Base-by-base conservation (phyloP, 2,888 invertebrate species). In the Pachycephus smyrnensis region DNA sequence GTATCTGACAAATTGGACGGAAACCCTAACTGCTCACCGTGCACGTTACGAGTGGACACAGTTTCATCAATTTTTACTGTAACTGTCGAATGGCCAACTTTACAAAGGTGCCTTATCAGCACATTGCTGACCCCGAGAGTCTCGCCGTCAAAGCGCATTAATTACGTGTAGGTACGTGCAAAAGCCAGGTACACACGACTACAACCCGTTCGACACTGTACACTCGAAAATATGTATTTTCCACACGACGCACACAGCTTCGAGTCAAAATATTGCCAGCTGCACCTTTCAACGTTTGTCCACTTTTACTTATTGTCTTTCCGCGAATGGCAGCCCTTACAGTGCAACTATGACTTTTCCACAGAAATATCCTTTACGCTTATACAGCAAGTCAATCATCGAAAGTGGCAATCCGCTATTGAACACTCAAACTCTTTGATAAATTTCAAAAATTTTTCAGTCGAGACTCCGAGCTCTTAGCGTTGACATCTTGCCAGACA, bases 1-100 rank as follows among this genome's bases (percentile, higher is more conserved):
- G 23, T 55, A 23, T 9, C 23, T 23, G 23, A 55, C 33, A 33
- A 23, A 23, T 23, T 55, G 55, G 1, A 55, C 55, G 9, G 55
- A 23, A 23, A 55, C 23, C 55, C 55, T 55, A 55, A 55, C 55
- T 55, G 55, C 55, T 23, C 55, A 55, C 55, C 55, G 55, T 23
- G 6, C 55, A 23, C 23, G 23, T 55, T 55, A 55, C 55, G 23
- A 23, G 55, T 55, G 55, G 9, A 55, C 77, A 81, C 80, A 35
- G 83, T 81, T 75, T 86, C 88, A 85, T 89, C 89, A 80, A 90
- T 74, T 82, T 82, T 33, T 79, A 77, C 82, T 82, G 77, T 15
- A 30, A 32, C 23, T 68, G 71, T 71, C 71, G 71, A 32, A 35
- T 71, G 71, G 71, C 71, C 71, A 71, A 71, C 71, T 71, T 71